Evolutionary conservation across 2,113 vertebrate genomes (phyloP).

Genomic region (Gorsachius goisagi): DNA sequence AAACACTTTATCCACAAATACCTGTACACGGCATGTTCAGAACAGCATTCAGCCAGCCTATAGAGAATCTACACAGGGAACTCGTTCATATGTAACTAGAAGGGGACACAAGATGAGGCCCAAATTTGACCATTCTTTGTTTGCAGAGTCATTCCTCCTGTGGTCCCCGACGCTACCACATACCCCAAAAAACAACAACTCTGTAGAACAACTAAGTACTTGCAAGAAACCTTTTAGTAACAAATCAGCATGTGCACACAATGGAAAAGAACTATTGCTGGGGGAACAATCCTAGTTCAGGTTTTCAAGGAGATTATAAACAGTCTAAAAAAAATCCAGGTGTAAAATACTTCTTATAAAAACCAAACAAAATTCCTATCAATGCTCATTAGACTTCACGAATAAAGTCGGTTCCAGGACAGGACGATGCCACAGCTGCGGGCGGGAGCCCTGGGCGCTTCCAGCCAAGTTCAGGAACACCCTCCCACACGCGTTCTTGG

Average conservation of each 20-base stretch:
- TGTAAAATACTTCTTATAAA: conserved; percentile 63
- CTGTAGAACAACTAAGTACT: conserved; percentile 58
- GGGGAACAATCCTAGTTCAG: conserved; percentile 22
- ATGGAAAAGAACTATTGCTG: conserved; percentile 51
- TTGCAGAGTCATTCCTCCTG: conserved; percentile 28
- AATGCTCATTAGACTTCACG: background rate
- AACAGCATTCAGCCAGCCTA: conserved; percentile 49
- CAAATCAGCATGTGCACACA: conserved; percentile 65
- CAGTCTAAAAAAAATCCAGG: conserved; percentile 38
- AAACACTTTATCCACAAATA: conserved; percentile 67
- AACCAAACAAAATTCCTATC: conserved; percentile 34
- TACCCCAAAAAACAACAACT: conserved; percentile 55
- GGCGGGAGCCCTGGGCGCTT: background rate
- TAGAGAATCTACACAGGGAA: conserved; percentile 46
- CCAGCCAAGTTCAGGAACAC: background rate
- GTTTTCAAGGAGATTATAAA: conserved; percentile 35
- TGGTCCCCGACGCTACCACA: conserved; percentile 29
- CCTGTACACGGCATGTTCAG: conserved; percentile 60
- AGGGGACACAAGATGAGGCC: conserved; percentile 16
- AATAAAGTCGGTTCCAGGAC: conserved; percentile 1
- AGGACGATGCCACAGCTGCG: background rate
- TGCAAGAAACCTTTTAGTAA: conserved; percentile 63
- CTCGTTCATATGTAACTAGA: background rate
- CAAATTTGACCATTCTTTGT: background rate
- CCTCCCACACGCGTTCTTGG: background rate